Base-by-base conservation (phyloP, 2,888 invertebrate genomes). In the Dilophus febrilis region DNA sequence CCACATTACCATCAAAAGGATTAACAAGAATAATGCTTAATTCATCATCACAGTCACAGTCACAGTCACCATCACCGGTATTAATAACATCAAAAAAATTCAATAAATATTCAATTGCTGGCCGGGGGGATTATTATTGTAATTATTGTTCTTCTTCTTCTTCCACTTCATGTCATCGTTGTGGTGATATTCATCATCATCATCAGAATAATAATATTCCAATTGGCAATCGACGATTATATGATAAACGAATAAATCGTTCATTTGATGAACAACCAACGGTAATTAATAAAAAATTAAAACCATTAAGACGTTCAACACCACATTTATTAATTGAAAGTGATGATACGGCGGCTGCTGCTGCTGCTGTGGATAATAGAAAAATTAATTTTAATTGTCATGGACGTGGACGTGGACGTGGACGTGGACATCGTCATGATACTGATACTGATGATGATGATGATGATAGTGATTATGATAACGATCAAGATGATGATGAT, bases 221-320 rank as follows among this genome's bases (percentile, higher is more conserved):
- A 28, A 26, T 16, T 27, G 28, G 28, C 18, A 26, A 17, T 10
- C 12, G 27, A 35, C 35, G 36, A 17, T 17, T 63, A 8, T 63
- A 63, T 34, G 63, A 63, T 42, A 51, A 61, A 4, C 55, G 62
- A 11, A 43, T 61, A 27, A 63, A 63, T 53, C 54, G 62, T 41
- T 62, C 61, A 7, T 63, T 63, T 41, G 63, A 63, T 46, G 54
- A 59, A 16, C 55, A 61, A 28, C 11, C 13, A 7, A 32, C 13
- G 4, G 8, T 22, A 6, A 8, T 6, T 6, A 46, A 47, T 32
- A 47, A 46, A 18, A 34, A 43, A 12, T 33, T 36, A 10, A 51
- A 53, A 2, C 53, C 58, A 12, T 42, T 62, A 42, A 54, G 60
- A 19, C 52, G 61, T 27, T 61, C 61, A 47, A 60, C 60, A 31